Evolutionary conservation across 2,797 vertebrate species (phyloP), one percentile per base, ranked within the genome.

Genomic region (Peromyscus attwateri): DNA sequence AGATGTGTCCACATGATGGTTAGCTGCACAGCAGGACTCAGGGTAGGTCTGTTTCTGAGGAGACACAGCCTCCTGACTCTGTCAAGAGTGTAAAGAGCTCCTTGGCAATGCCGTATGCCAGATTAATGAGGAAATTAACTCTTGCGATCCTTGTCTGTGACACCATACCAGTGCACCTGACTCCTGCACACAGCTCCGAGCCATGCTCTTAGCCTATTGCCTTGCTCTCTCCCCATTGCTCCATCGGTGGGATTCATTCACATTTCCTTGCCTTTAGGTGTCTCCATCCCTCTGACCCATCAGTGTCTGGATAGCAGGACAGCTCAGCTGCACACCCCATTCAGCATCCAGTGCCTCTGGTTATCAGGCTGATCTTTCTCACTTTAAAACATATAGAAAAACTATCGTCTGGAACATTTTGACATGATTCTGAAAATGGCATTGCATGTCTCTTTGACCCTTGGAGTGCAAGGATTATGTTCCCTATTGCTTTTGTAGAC

Each of bases 351-450:
- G 1, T 31, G 17, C 60, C 46, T 92, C 88, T 60, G 55, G 19
- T 85, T 82, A 27, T 43, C 2, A 0, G 80, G 46, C 52, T 57
- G 57, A 62, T 79, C 77, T 71, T 37, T 81, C 89, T 75, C 68
- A 6, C 87, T 89, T 94, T 46, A 52, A 79, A 93, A 80, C 29
- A n/a, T 76, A 34, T 27, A 88, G 91, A 89, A 88, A 87, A 85
- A 83, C 87, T 43, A 79, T 49, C 7, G 14, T 27, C 14, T 55
- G 40, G 55, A 89, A 94, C 9, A 17, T 21, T 89, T 82, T 88
- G 90, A 90, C 52, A n/a, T 64, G 81, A 40, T 88, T 95, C 91
- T 0, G 29, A 64, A 95, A 96, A 90, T 7, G 76, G 16, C 64
- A 12, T 55, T 40, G 49, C 46, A 4, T 68, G 10, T 81, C 0